These are phyloP conservation scores for Heterotilapia buettikoferi DNA, from an alignment of 2,113 vertebrate genomes.

Conservation along the genomic window DNA sequence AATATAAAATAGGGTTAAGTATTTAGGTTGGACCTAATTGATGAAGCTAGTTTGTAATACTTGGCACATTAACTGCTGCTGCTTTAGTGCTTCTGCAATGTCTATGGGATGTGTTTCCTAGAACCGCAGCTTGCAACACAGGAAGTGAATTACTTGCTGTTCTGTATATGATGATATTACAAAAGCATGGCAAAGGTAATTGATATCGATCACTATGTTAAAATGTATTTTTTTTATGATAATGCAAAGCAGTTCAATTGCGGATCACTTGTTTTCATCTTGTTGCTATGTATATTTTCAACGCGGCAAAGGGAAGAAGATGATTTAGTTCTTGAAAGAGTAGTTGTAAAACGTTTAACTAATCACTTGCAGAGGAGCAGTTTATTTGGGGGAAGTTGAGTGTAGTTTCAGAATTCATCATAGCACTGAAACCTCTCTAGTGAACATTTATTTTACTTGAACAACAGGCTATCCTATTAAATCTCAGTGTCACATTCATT, in stretches of 20 bases:
- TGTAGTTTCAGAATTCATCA: neutral
- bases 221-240: neutral
- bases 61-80: neutral
- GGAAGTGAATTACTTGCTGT: neutral
- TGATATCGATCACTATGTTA: neutral
- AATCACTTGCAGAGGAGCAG: neutral
- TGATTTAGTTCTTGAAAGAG: neutral
- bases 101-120: neutral
- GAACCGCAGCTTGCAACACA: too few species aligned
- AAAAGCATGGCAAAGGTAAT: neutral
- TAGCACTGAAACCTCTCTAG: neutral
- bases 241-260: neutral
- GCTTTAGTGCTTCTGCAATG: neutral
- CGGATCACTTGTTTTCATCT: neutral
- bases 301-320: neutral
- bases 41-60: neutral
- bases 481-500: neutral
- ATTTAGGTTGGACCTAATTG: constrained; percentile 41
- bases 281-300: neutral
- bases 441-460: neutral
- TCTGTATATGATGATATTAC: neutral
- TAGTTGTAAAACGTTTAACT: neutral
- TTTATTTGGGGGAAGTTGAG: neutral
- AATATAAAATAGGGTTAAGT: constrained; percentile 33
- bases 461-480: neutral